Percentiles rank a stretch among this genome's conserved stretches.
These are phyloP conservation scores for Dallia pectoralis DNA, from an alignment of 2,797 vertebrate species.

Conservation along the genomic window DNA sequence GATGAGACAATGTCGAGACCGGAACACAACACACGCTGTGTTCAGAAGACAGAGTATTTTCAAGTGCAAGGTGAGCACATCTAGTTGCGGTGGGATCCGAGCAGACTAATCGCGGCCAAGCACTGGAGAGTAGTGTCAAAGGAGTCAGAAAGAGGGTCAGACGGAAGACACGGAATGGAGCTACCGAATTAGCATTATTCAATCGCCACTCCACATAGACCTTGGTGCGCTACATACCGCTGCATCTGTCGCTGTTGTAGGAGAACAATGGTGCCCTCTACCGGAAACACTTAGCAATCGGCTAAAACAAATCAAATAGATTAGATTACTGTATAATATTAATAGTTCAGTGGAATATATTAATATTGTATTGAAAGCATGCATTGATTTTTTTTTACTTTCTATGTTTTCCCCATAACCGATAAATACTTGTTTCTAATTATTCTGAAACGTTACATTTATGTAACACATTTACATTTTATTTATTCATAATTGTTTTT, in stretches of 20 bases:
- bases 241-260: conserved; percentile 3
- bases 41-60: background rate
- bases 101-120: background rate
- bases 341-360: background rate
- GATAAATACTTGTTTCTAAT: too few species aligned
- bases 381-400: too few species aligned
- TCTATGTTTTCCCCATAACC: too few species aligned
- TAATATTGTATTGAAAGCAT: too few species aligned
- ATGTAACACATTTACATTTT: too few species aligned
- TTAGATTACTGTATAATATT: background rate
- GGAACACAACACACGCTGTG: conserved; percentile 1
- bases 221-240: conserved; percentile 38
- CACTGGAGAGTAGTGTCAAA: conserved; percentile 34
- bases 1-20: background rate
- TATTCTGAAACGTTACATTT: too few species aligned
- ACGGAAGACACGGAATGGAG: conserved; percentile 48
- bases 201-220: background rate
- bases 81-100: conserved; percentile 3
- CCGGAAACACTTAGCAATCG: conserved; percentile 13
- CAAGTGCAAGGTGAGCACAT: background rate
- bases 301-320: background rate
- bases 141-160: conserved; percentile 35
- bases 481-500: too few species aligned
- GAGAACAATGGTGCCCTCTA: conserved; percentile 27
- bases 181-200: background rate